Evolutionary conservation across 1,140 invertebrate species (phyloP), one percentile per base, ranked within the genome.

Genomic region (Sycophaga agraensis): DNA sequence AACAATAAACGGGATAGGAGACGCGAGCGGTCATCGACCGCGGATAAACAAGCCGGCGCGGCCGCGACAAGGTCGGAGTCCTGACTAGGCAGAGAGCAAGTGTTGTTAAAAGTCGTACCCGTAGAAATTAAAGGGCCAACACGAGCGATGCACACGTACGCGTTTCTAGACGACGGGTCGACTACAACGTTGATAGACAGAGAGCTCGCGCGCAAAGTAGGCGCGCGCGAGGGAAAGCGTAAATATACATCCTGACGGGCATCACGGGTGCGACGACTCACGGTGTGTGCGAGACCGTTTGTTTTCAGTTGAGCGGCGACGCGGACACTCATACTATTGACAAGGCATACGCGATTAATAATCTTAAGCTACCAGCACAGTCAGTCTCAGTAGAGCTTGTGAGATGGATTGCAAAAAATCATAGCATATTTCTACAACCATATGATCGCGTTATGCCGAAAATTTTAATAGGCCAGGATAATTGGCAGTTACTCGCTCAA

Each of bases 381-480:
- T 12, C 43, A 24, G 17, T 37, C 1, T 11, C 28, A 14, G 1
- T 2, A 1, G 11, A 7, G 3, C 2, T 35, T 3, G 21, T 37
- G 2, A 17, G n/a, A 35, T 11, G n/a, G 3, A 54, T 40, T 2
- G 28, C 26, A 4, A 50, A 19, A 14, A 54, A 7, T 1, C 22
- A 16, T 3, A 40, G 8, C 9, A 17, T 42, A 1, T 54, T 28
- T 6, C 3, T 54, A 14, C 17, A 40, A 17, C 31, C 12, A 7
- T 54, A 42, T 26, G 6, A 54, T 26, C 24, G 26, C 1, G 22
- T 6, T 14, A 3, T 17, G 28, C 21, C 37, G 2, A 24, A 24
- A 24, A 14, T 54, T 0, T 40, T 42, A 16, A 54, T 54, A 16
- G 50, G 37, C 2, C 50, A 54, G 16, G 50, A 54, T 28, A 54